Conservation (phyloP, 2,888 invertebrate genomes). For the Hypena proboscidalis region DNA sequence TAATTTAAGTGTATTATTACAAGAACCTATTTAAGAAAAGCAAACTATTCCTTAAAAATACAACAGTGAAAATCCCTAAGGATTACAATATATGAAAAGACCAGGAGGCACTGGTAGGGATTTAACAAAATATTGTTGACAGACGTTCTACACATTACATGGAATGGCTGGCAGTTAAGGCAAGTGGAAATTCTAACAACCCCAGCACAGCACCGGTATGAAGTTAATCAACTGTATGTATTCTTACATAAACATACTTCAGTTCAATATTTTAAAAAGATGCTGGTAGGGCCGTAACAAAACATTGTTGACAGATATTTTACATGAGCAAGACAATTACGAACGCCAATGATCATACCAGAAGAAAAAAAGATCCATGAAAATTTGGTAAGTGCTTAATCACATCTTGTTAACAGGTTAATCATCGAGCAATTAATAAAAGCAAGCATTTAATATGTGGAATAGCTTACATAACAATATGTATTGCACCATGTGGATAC, state of each 20-base stretch:
- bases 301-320: slow-evolving; percentile 16
- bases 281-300: slow-evolving; percentile 7
- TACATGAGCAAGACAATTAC: not conserved
- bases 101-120: not conserved
- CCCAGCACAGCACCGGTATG: too few relatives aligned
- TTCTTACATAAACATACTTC: too few relatives aligned
- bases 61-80: too few relatives aligned
- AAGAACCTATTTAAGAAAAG: too few relatives aligned
- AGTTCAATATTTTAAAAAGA: not conserved
- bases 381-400: slow-evolving; percentile 14
- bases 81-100: not conserved
- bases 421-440: not conserved
- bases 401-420: slow-evolving; percentile 29
- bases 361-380: slow-evolving; percentile 17
- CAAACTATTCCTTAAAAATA: too few relatives aligned
- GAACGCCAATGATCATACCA: slow-evolving; percentile 2
- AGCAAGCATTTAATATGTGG: slow-evolving; percentile 1
- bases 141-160: too few relatives aligned
- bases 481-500: too few relatives aligned
- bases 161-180: too few relatives aligned
- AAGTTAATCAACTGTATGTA: too few relatives aligned
- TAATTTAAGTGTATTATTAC: too few relatives aligned
- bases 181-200: not conserved
- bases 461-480: slow-evolving; percentile 28
- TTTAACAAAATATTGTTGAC: slow-evolving; percentile 3